Base-by-base conservation (phyloP, 92 coral and sea anemone species). In the Umimayanthus chanpuru region DNA sequence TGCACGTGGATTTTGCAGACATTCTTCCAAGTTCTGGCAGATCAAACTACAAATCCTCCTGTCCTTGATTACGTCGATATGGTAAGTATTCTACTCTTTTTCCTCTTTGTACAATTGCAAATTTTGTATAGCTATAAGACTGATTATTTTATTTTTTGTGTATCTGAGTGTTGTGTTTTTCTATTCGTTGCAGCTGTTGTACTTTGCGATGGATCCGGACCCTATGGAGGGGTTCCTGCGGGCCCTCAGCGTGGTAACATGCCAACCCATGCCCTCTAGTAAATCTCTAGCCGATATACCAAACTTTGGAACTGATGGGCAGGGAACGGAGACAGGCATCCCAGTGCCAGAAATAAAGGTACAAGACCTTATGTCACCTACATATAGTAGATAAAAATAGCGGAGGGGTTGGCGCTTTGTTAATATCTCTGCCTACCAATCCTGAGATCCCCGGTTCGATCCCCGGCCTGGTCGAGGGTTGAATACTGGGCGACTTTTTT, bases 151-250 rank as follows among this genome's bases (percentile, higher is more conserved):
- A 3, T 61, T 21, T 61, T 14, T 21, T 61, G 6, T 20, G 68
- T 25, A 20, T 61, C 25, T 61, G 25, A 20, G 20, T 53, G 58
- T 61, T 26, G 26, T 61, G 68, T 61, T 18, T 23, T 61, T 4
- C 68, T 61, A 61, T 21, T 16, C 25, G 21, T 61, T 20, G 25
- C 68, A 61, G 99, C 76, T 97, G 86, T 79, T 95, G 90, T 97
- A 97, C 85, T 97, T 97, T 80, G 93, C 99, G 49, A 93, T 90
- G 80, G 95, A 97, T 65, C 88, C 96, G 44, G 95, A 95, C 82
- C 93, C 99, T 55, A 73, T 97, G 89, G 99, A 97, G 75, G 99
- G 99, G 25, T 94, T 95, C 88, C 93, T 97, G 6, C 94, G 99
- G 6, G 99, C 96, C 0, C 90, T 97, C 81, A 92, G 94, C 68